phyloP scores from a whole-genome alignment of 2,797 vertebrate genomes.

The Epinephelus malabaricus region DNA sequence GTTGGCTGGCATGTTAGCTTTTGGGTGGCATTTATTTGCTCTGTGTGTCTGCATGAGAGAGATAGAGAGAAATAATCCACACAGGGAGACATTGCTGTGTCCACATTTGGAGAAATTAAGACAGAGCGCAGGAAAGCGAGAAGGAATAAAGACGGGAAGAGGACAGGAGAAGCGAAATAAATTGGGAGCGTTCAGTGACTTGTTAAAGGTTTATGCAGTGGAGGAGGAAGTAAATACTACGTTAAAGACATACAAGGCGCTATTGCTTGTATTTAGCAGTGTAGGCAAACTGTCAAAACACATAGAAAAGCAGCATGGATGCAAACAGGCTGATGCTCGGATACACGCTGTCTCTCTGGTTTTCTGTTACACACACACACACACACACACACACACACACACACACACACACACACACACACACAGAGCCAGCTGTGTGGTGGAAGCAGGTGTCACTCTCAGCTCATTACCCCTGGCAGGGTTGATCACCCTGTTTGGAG shows the following conservation, averaged over 20 bases:
- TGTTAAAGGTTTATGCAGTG: background rate
- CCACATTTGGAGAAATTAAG: background rate
- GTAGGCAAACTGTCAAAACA: constrained; percentile 27
- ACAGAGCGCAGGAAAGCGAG: background rate
- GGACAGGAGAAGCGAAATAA: too few species aligned
- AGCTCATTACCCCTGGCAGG: constrained; percentile 82
- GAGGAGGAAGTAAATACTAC: background rate
- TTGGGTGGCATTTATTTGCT: background rate
- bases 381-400: constrained; percentile 34
- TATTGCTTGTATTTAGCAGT: background rate
- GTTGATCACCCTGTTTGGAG: constrained; percentile 82
- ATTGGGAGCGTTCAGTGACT: background rate
- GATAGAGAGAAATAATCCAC: constrained; percentile 3
- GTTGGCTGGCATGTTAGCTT: background rate
- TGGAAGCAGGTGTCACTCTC: constrained; percentile 85
- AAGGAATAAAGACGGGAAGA: background rate
- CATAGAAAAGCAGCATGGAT: constrained; percentile 6
- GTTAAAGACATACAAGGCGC: background rate
- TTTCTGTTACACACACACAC: constrained; percentile 14
- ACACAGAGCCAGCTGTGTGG: constrained; percentile 71
- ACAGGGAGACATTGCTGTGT: background rate
- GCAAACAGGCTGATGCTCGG: constrained; percentile 20
- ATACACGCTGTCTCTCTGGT: background rate
- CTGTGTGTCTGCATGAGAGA: constrained; percentile 5
- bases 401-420: constrained; percentile 49